Percentiles rank a stretch among this genome's conserved stretches.
Conservation (phyloP, 2,888 invertebrate species). For the Thera britannica region DNA sequence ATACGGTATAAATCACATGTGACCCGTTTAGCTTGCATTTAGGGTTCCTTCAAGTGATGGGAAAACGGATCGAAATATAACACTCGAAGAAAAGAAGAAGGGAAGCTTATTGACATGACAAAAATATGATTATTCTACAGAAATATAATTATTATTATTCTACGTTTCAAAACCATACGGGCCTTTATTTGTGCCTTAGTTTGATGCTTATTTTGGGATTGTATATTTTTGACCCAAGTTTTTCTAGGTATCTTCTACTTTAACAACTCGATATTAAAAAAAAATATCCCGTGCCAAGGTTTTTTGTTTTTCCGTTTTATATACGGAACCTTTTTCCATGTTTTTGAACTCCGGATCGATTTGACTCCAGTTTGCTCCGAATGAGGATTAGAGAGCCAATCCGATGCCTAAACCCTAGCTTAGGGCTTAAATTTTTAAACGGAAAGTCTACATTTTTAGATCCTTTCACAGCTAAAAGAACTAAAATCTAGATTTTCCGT, state of each 20-base stretch:
- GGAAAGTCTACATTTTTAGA: not conserved
- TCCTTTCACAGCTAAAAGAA: not conserved
- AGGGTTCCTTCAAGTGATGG: constrained; percentile 18
- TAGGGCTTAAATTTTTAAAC: constrained; percentile 21
- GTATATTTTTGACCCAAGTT: no score
- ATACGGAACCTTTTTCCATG: constrained; percentile 15
- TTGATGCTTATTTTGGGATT: no score
- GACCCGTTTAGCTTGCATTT: constrained; percentile 25
- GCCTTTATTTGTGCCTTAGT: no score
- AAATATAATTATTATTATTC: no score
- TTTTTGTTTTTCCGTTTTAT: no score
- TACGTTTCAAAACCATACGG: no score
- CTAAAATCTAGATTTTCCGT: no score
- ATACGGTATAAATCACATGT: constrained; percentile 30
- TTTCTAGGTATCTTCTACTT: no score
- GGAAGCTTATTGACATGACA: no score
- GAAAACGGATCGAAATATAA: not conserved
- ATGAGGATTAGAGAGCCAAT: constrained; percentile 23
- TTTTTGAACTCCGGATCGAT: not conserved
- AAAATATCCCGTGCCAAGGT: no score
- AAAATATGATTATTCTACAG: no score
- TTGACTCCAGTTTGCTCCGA: constrained; percentile 1
- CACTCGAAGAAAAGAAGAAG: not conserved
- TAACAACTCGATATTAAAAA: no score
- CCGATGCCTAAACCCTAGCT: constrained; percentile 17